phyloP scores from a whole-genome alignment of 1,140 invertebrate genomes.

The Gryon sp. region DNA sequence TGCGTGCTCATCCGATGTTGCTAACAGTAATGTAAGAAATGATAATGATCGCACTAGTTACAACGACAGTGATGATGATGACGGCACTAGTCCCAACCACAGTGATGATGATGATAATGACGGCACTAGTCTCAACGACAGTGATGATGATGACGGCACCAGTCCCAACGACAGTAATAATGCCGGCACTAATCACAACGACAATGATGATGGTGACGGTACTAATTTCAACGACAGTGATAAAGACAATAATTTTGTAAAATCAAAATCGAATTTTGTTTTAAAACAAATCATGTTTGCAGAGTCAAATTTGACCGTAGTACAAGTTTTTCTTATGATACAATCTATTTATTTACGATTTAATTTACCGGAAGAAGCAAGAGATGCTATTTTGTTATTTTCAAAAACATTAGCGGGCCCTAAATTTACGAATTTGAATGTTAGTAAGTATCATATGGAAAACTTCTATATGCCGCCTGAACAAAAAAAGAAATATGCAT shows the following conservation, averaged over 20 bases:
- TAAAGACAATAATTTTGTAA: neutral
- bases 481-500: slow-evolving; percentile 27
- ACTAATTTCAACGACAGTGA: neutral
- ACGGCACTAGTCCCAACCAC: too few relatives aligned
- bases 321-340: slow-evolving; percentile 43
- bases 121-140: too few relatives aligned
- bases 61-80: too few relatives aligned
- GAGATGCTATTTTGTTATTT: slow-evolving; percentile 37
- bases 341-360: slow-evolving; percentile 40
- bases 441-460: slow-evolving; percentile 24
- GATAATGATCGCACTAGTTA: too few relatives aligned
- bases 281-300: slow-evolving; percentile 44
- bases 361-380: slow-evolving; percentile 24
- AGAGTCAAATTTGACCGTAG: slow-evolving; percentile 30
- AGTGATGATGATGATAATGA: too few relatives aligned
- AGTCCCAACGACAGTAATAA: neutral
- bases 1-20: too few relatives aligned
- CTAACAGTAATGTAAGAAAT: too few relatives aligned
- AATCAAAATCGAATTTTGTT: too few relatives aligned
- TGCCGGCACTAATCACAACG: neutral
- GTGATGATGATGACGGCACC: too few relatives aligned
- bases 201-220: neutral
- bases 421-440: slow-evolving; percentile 39
- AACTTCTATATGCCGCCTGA: slow-evolving; percentile 37
- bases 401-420: slow-evolving; percentile 45